These are phyloP conservation scores for Psittacus erithacus DNA, from an alignment of 2,113 vertebrate genomes.

Conservation along the genomic window DNA sequence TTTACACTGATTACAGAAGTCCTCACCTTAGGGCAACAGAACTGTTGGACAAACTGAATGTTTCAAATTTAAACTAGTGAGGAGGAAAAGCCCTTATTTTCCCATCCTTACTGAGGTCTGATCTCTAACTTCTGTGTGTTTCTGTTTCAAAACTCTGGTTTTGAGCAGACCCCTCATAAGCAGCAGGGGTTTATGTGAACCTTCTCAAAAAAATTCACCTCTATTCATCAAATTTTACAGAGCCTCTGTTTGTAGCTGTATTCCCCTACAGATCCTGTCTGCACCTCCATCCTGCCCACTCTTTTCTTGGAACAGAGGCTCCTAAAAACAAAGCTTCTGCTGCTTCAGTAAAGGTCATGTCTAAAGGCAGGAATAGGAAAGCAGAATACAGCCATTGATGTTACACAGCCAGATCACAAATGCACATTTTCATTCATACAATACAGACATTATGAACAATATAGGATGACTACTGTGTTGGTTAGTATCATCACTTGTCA, in stretches of 20 bases:
- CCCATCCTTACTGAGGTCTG: neutral
- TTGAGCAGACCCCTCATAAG: neutral
- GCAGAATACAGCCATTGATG: neutral
- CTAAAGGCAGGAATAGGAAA: neutral
- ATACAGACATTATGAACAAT: neutral
- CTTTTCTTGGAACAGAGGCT: neutral
- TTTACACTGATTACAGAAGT: neutral
- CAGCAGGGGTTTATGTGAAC: neutral
- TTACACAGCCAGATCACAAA: neutral
- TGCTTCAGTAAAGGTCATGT: neutral
- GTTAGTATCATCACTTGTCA: neutral
- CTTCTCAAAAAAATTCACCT: neutral
- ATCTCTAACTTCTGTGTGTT: neutral
- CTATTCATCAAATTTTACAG: neutral
- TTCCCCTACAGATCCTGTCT: neutral
- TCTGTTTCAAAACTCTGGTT: neutral
- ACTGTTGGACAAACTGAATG: neutral
- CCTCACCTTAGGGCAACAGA: neutral
- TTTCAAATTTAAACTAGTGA: neutral
- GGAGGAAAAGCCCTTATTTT: neutral
- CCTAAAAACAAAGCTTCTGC: neutral
- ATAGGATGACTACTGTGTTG: neutral
- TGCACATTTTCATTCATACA: neutral
- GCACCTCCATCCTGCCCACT: neutral
- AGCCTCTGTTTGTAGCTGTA: neutral